A percentile compares a stretch with the other conserved stretches of the same genome.
Evolutionary conservation across 2,797 vertebrate genomes (phyloP).

Genomic region (Coluber constrictor): DNA sequence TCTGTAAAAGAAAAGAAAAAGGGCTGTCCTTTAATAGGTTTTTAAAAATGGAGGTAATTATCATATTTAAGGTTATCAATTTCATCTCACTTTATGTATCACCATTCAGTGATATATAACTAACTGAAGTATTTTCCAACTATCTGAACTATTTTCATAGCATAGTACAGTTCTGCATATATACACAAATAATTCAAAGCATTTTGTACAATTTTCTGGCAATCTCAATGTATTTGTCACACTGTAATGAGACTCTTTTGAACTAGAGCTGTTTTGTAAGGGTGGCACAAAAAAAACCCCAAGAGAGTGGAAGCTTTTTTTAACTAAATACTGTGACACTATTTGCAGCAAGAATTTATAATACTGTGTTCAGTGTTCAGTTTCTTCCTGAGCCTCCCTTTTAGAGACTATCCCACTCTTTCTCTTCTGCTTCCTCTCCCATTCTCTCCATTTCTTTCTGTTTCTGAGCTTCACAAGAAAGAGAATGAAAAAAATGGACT

Average conservation of each 20-base stretch:
- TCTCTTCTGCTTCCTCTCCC: neutral
- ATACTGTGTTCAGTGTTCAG: neutral
- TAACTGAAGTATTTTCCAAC: neutral
- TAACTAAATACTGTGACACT: neutral
- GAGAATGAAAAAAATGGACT: neutral
- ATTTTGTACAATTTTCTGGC: neutral
- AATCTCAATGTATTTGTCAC: neutral
- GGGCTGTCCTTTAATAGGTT: neutral
- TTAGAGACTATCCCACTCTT: neutral
- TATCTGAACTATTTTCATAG: neutral
- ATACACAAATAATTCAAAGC: neutral
- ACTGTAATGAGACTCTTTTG: neutral
- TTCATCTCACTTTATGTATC: neutral
- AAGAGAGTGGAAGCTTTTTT: neutral
- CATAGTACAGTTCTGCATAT: neutral
- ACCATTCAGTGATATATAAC: neutral
- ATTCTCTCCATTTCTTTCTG: neutral
- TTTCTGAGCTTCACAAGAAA: neutral
- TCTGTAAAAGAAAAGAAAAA: constrained; percentile 69
- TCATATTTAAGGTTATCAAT: neutral
- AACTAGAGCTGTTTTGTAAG: neutral
- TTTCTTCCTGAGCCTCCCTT: neutral
- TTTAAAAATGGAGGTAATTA: neutral
- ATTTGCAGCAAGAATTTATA: neutral
- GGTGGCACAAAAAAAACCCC: neutral